These are phyloP conservation scores for Apotomis capreana DNA, from an alignment of 2,888 invertebrate genomes.

Conservation along the genomic window DNA sequence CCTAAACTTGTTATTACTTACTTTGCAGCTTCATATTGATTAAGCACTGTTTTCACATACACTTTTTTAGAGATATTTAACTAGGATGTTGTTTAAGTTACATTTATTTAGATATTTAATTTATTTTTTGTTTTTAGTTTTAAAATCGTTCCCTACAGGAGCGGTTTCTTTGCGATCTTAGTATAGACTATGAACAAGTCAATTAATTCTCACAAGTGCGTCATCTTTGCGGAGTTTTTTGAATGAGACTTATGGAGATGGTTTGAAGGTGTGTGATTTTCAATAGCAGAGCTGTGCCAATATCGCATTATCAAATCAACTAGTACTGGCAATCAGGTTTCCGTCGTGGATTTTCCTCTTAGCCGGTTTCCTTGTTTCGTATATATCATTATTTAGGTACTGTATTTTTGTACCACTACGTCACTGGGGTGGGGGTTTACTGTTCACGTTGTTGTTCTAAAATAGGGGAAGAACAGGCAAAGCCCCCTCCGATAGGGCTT, in stretches of 20 bases:
- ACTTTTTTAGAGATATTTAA: neutral
- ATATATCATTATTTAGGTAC: constrained; percentile 1
- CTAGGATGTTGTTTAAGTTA: neutral
- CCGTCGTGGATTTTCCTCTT: constrained; percentile 53
- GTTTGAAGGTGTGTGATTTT: constrained; percentile 9
- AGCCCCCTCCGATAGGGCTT: too few species aligned
- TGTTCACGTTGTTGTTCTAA: neutral
- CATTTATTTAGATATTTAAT: constrained; percentile 8
- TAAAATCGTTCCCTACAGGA: constrained; percentile 10
- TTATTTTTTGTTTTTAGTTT: neutral
- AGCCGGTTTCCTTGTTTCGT: constrained; percentile 49
- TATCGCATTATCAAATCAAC: constrained; percentile 21
- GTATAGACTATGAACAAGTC: constrained; percentile 32
- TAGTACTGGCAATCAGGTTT: constrained; percentile 34
- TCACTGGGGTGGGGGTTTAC: neutral
- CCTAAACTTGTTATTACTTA: constrained; percentile 31
- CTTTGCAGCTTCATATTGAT: constrained; percentile 33
- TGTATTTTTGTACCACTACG: neutral
- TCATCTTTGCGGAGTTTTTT: neutral
- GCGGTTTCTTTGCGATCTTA: constrained; percentile 26
- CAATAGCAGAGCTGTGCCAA: neutral
- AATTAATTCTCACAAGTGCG: constrained; percentile 35
- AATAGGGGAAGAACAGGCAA: neutral
- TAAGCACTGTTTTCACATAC: neutral
- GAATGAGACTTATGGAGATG: neutral